Evolutionary conservation across 1,140 invertebrate species (phyloP).

Genomic region (Pectinophora gossypiella): DNA sequence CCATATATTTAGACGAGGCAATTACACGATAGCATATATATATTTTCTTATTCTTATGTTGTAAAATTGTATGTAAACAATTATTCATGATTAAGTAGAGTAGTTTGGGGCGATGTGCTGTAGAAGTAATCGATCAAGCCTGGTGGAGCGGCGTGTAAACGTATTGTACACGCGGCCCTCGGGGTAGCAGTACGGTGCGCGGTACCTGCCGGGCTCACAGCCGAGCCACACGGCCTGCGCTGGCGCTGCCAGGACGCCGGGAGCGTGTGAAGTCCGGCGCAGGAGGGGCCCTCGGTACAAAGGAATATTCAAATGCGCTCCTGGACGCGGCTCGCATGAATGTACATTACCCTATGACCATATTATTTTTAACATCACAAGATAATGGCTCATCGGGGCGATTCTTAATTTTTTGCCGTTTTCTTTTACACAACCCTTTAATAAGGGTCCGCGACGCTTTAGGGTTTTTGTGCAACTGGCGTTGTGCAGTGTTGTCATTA

Average conservation of each 20-base stretch:
- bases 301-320: conserved; percentile 68
- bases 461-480: conserved; percentile 63
- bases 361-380: conserved; percentile 73
- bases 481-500: conserved; percentile 55
- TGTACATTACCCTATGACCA: conserved; percentile 71
- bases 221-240: background rate
- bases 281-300: conserved; percentile 47
- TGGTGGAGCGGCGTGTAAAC: background rate
- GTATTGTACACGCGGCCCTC: too few relatives aligned
- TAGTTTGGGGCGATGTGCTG: too few relatives aligned
- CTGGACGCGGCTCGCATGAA: conserved; percentile 70
- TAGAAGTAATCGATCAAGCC: too few relatives aligned
- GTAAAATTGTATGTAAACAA: too few relatives aligned
- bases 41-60: too few relatives aligned
- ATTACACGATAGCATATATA: too few relatives aligned
- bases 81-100: too few relatives aligned
- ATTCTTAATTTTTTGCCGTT: conserved; percentile 72
- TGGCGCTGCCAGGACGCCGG: conserved; percentile 10
- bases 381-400: conserved; percentile 73
- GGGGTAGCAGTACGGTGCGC: conserved; percentile 1
- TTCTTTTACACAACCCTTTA: conserved; percentile 60
- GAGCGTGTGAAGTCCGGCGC: conserved; percentile 72
- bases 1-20: too few relatives aligned
- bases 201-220: conserved; percentile 44
- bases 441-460: conserved; percentile 61